phyloP scores from a whole-genome alignment of 2,888 invertebrate genomes.

The Euproctis similis region DNA sequence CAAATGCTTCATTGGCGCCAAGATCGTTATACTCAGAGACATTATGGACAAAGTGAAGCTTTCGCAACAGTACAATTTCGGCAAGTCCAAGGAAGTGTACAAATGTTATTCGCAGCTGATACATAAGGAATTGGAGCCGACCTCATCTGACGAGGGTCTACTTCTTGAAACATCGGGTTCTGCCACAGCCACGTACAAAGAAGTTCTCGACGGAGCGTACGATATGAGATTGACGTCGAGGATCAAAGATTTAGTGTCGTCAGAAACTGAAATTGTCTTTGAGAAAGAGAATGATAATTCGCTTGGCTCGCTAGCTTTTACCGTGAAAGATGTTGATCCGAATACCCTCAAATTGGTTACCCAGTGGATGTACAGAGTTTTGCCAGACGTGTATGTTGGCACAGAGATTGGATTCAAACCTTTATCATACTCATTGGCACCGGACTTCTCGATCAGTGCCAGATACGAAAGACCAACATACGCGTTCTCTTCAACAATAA shows the following conservation, averaged over 20 bases:
- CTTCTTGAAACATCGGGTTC: constrained; percentile 53
- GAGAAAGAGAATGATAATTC: constrained; percentile 49
- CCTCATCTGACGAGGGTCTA: constrained; percentile 43
- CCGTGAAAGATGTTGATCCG: constrained; percentile 57
- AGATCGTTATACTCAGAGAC: constrained; percentile 48
- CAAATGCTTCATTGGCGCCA: constrained; percentile 59
- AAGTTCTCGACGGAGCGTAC: constrained; percentile 42
- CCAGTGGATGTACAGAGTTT: constrained; percentile 55
- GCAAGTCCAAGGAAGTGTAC: constrained; percentile 51
- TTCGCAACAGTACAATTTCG: constrained; percentile 60
- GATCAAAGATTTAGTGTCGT: constrained; percentile 57
- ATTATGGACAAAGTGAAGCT: constrained; percentile 56
- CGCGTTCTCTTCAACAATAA: constrained; percentile 50
- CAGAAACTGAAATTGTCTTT: constrained; percentile 56
- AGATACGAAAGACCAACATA: constrained; percentile 46
- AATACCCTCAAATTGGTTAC: constrained; percentile 47
- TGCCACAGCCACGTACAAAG: constrained; percentile 57
- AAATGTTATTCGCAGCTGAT: constrained; percentile 49
- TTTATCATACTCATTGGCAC: constrained; percentile 36
- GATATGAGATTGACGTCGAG: constrained; percentile 55
- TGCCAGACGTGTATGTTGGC: constrained; percentile 49
- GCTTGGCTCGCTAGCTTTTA: constrained; percentile 42
- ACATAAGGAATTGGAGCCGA: constrained; percentile 56
- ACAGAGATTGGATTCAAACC: constrained; percentile 52
- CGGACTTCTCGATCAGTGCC: constrained; percentile 53